These are phyloP conservation scores for Cephus nigrinus DNA, from an alignment of 2,888 invertebrate genomes.

Conservation along the genomic window DNA sequence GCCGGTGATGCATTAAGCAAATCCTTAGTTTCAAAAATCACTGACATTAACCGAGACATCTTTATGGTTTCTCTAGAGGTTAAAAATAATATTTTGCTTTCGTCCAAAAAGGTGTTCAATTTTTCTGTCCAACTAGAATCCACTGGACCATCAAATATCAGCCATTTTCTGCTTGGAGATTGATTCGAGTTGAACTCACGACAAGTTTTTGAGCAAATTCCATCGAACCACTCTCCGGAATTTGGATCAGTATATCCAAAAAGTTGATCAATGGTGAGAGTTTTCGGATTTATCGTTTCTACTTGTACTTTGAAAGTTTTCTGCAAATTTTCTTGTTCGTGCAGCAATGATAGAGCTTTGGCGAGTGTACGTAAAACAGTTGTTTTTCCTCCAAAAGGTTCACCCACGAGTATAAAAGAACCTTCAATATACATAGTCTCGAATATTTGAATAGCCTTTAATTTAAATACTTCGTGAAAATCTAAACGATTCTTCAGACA, in stretches of 20 bases:
- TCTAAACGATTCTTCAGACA: constrained; percentile 66
- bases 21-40: constrained; percentile 74
- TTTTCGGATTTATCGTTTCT: constrained; percentile 71
- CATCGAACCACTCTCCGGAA: constrained; percentile 69
- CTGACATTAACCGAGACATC: constrained; percentile 67
- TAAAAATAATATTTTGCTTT: constrained; percentile 71
- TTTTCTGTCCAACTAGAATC: constrained; percentile 72
- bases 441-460: constrained; percentile 72
- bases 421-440: constrained; percentile 71
- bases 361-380: constrained; percentile 66
- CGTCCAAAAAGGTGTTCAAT: constrained; percentile 72
- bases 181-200: constrained; percentile 66
- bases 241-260: constrained; percentile 71
- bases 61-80: constrained; percentile 72
- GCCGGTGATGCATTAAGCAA: constrained; percentile 70
- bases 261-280: constrained; percentile 69
- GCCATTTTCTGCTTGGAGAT: constrained; percentile 69
- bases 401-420: constrained; percentile 71
- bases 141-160: constrained; percentile 74
- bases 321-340: constrained; percentile 47
- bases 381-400: constrained; percentile 70
- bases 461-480: constrained; percentile 65
- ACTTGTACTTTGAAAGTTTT: constrained; percentile 61
- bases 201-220: constrained; percentile 66
- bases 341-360: constrained; percentile 64